Evolutionary conservation across 2,888 invertebrate genomes (phyloP), one percentile per base, ranked within the genome.

Genomic region (Phyllotreta striolata): DNA sequence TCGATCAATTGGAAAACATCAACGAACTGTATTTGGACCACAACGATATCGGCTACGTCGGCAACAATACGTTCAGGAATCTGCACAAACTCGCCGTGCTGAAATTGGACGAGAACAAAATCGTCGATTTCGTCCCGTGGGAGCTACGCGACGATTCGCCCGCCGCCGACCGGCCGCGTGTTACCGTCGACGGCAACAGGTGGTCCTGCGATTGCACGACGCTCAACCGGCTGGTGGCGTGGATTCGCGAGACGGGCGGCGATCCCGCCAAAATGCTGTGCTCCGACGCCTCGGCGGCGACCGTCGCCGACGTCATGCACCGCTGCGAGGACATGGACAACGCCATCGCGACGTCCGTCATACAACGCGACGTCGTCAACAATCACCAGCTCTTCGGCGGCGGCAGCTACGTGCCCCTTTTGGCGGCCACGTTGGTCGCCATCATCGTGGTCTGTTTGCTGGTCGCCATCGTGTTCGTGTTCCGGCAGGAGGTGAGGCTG

Each of bases 191-290:
- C 75, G 89, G 90, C 74, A 92, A 92, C 85, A 88, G 88, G 79
- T 92, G 94, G 94, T 89, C 89, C 80, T 93, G 93, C 83, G 90
- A 91, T 78, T 93, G 93, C 82, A 85, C 85, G 76, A 89, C 89
- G 75, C 85, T 91, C 58, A 85, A 85, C 68, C 87, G 87, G 74
- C 83, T 91, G 74, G 87, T 89, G 77, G 85, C 87, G 72, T 91
- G 91, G 91, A 81, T 91, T 66, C 83, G 86, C 76, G 85, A 88
- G 77, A 88, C 89, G 78, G 86, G 86, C 56, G 86, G 87, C 79
- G 87, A 89, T 77, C 86, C 89, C 38, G 86, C 88, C 76, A 88
- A 88, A 83, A 87, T 90, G 87, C 84, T 87, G 73, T 90, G 90
- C 77, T 85, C 82, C 79, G 88, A 84, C 83, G 72, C 71, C 46